phyloP scores from a whole-genome alignment of 2,888 invertebrate species.

The Chloromyia formosa region DNA sequence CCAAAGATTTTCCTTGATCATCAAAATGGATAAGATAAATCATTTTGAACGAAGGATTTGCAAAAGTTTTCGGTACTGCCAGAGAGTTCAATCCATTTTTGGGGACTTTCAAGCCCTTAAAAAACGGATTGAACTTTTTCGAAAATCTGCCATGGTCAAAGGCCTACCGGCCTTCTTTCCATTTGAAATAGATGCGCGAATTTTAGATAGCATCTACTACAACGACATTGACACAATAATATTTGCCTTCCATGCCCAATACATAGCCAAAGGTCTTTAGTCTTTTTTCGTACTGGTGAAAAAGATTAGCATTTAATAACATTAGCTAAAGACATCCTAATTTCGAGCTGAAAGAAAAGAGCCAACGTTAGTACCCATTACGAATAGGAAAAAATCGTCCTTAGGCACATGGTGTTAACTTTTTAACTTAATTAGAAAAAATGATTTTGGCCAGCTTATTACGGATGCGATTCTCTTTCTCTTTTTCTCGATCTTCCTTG shows the following conservation, averaged over 20 bases:
- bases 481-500: background rate
- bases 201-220: no score
- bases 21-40: background rate
- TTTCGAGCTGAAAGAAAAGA: background rate
- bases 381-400: background rate
- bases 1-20: background rate
- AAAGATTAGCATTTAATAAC: conserved; percentile 33
- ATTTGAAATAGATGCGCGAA: no score
- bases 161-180: background rate
- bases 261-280: background rate
- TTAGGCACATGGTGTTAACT: conserved; percentile 33
- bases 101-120: background rate
- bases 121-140: background rate
- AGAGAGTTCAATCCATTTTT: no score
- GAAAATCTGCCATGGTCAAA: background rate
- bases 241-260: no score
- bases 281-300: background rate
- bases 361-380: no score
- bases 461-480: background rate
- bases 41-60: background rate
- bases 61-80: background rate
- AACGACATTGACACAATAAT: no score
- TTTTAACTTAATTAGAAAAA: conserved; percentile 34
- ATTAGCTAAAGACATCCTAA: conserved; percentile 33
- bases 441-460: conserved; percentile 23